Conservation (phyloP, 2,888 invertebrate genomes). For the Catocala sponsa region DNA sequence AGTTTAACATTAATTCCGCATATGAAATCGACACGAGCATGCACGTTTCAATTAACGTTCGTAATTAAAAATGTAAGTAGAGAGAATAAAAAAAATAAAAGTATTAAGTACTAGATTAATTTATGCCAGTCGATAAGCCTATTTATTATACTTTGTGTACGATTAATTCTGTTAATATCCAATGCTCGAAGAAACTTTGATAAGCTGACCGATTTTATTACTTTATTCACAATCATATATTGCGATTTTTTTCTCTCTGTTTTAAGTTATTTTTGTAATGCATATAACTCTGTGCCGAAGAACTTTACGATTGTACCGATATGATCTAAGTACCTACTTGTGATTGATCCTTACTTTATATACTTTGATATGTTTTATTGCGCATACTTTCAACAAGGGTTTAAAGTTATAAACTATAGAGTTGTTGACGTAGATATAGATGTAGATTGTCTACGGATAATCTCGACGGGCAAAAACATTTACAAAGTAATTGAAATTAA, state of each 20-base stretch:
- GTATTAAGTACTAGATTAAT: constrained; percentile 80
- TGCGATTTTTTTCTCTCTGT: constrained; percentile 13
- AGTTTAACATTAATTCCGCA: constrained; percentile 59
- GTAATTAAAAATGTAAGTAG: constrained; percentile 81
- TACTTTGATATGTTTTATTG: too few relatives aligned
- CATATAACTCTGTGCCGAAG: not conserved
- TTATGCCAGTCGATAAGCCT: constrained; percentile 80
- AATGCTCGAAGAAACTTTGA: constrained; percentile 59
- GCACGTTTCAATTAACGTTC: constrained; percentile 82
- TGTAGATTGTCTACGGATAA: too few relatives aligned
- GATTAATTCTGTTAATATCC: constrained; percentile 77
- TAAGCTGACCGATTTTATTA: constrained; percentile 61
- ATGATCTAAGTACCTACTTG: not conserved
- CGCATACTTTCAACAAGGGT: too few relatives aligned
- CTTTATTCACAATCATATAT: constrained; percentile 42
- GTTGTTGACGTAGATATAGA: too few relatives aligned
- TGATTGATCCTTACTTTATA: not conserved
- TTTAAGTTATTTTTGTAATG: constrained; percentile 2
- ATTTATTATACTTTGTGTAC: constrained; percentile 78
- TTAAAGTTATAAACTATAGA: too few relatives aligned
- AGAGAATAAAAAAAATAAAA: constrained; percentile 73
- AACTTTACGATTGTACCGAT: not conserved
- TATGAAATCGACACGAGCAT: constrained; percentile 54
- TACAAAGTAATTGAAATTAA: too few relatives aligned
- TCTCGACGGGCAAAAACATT: too few relatives aligned